Base-by-base conservation (phyloP, 2,113 vertebrate species). In the Perccottus glenii region DNA sequence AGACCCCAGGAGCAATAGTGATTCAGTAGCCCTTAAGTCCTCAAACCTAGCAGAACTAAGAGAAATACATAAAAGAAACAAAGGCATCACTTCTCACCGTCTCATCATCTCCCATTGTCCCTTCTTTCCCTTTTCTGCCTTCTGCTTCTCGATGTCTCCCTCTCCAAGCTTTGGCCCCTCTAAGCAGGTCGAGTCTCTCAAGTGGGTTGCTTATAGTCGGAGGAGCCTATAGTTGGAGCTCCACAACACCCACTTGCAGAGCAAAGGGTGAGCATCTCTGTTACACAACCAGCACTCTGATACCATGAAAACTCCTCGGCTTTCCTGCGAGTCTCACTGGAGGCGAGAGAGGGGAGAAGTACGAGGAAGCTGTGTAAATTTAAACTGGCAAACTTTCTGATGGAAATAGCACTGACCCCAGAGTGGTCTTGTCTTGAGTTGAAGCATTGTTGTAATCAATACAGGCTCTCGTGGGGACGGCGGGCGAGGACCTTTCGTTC, bases 371-470 rank as follows among this genome's bases (percentile, higher is more conserved):
- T 77, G 87, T 88, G 83, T 87, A 91, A 91, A 92, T 93, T 92
- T 91, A 92, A 92, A 92, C 87, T 90, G 80, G 87, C 87, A 91
- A 93, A 94, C 89, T 92, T 93, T 93, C 87, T 89, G 88, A 91
- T 92, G 89, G 91, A 93, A 92, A 92, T 88, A 89, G 87, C 85
- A 55, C 78, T 92, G 91, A 92, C 92, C 93, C 89, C 82, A 76
- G 81, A 85, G 88, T 86, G 83, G 88, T 89, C 88, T 90, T 91
- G 88, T 91, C 85, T 90, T 85, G 85, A 88, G 90, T 87, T 86
- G 89, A 91, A 92, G 88, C 88, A 92, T 92, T 87, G 91, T 89
- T 92, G 90, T 92, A 93, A 93, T 94, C 92, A 92, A 93, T 94
- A 92, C 82, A 51, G 75, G 82, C 89, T 88, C 92, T 90, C 89